Percentiles rank a stretch among this genome's conserved stretches.
phyloP scores from a whole-genome alignment of 2,888 invertebrate genomes.

The Bombylius major region DNA sequence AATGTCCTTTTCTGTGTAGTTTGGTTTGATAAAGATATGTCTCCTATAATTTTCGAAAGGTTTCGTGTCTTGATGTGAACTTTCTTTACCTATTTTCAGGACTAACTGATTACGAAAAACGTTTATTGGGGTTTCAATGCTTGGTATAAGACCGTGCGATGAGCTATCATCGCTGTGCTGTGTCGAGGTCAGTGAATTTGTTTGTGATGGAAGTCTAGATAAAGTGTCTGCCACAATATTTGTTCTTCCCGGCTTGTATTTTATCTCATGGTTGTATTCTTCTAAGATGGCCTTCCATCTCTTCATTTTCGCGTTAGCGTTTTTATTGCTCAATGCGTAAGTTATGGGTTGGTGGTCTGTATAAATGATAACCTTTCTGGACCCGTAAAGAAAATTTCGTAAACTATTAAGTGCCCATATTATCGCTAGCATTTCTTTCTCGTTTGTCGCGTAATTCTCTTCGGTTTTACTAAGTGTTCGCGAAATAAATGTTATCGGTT shows the following conservation, averaged over 20 bases:
- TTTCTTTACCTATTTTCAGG: not conserved
- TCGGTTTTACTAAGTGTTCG: conserved; percentile 11
- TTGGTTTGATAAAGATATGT: not conserved
- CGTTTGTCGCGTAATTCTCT: conserved; percentile 10
- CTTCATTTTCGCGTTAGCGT: conserved; percentile 9
- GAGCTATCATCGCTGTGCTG: conserved; percentile 6
- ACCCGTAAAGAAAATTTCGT: conserved; percentile 10
- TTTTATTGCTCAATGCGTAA: conserved; percentile 10
- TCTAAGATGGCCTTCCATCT: conserved; percentile 5
- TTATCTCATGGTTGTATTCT: too few relatives aligned
- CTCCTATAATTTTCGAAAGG: not conserved
- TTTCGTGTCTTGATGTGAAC: not conserved
- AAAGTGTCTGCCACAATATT: not conserved
- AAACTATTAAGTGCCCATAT: conserved; percentile 8
- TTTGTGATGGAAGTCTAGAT: conserved; percentile 1
- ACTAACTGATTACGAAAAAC: conserved; percentile 13
- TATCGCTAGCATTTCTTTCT: conserved; percentile 11
- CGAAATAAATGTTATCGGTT: conserved; percentile 9
- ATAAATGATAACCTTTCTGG: conserved; percentile 9
- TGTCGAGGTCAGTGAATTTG: conserved; percentile 5
- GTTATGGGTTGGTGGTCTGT: conserved; percentile 13
- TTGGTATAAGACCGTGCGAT: conserved; percentile 6
- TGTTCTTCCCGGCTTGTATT: too few relatives aligned
- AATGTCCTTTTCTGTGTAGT: not conserved
- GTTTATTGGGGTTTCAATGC: conserved; percentile 10